phyloP scores from a whole-genome alignment of 2,113 vertebrate genomes.

The Poeciliopsis prolifica region DNA sequence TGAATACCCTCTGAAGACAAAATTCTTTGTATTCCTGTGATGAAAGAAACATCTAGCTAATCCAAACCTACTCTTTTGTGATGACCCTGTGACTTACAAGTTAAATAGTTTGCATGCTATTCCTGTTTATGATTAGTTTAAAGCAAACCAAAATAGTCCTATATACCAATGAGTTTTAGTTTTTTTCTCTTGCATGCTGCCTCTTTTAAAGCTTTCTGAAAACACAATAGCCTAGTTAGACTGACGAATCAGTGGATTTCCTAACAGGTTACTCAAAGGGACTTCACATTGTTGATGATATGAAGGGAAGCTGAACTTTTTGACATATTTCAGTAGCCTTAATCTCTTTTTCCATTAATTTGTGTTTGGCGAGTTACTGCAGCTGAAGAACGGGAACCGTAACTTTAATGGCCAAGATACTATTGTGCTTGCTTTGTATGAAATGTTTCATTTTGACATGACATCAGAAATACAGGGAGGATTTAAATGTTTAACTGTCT shows the following conservation, averaged over 20 bases:
- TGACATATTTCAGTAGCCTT: background rate
- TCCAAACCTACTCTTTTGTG: background rate
- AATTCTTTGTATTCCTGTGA: constrained; percentile 22
- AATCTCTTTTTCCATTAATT: no score
- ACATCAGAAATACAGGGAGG: background rate
- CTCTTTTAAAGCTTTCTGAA: background rate
- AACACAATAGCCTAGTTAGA: background rate
- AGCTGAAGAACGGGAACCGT: background rate
- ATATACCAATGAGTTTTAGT: background rate
- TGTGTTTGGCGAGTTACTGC: background rate
- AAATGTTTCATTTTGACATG: background rate
- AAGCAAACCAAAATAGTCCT: background rate
- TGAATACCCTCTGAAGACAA: constrained; percentile 62
- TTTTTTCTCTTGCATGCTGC: background rate
- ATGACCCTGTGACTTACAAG: background rate
- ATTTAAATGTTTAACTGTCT: background rate
- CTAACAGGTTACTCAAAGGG: background rate
- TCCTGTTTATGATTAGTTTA: no score
- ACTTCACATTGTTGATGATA: background rate
- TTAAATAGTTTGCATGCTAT: background rate
- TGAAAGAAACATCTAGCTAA: constrained; percentile 28
- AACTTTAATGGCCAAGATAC: background rate
- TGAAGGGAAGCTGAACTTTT: background rate
- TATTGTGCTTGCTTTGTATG: background rate
- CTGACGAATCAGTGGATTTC: background rate